phyloP scores from a whole-genome alignment of 2,888 invertebrate species.

The Cantharis lateralis region DNA sequence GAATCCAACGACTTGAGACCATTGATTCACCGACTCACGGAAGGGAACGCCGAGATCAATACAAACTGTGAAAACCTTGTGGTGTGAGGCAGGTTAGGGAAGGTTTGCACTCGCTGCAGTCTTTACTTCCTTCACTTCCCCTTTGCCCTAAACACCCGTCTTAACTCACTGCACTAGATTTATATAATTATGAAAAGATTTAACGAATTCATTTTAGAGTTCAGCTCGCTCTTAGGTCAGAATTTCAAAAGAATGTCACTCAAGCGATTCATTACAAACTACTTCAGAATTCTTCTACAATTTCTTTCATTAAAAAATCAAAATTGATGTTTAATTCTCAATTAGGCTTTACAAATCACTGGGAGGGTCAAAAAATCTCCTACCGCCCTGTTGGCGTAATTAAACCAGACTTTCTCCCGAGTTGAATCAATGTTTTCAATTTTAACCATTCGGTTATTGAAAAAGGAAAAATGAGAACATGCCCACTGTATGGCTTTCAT shows the following conservation, averaged over 20 bases:
- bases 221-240: conserved; percentile 1
- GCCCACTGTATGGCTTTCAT: background rate
- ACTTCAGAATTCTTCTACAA: background rate
- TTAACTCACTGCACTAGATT: conserved; percentile 44
- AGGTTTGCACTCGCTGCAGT: conserved; percentile 53
- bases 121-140: conserved; percentile 47
- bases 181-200: conserved; percentile 37
- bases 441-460: background rate
- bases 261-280: conserved; percentile 2
- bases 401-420: background rate
- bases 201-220: conserved; percentile 2
- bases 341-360: background rate
- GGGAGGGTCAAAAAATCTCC: background rate
- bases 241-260: conserved; percentile 6
- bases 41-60: conserved; percentile 55
- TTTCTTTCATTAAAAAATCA: background rate
- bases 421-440: background rate
- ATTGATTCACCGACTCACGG: conserved; percentile 52
- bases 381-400: background rate
- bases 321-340: background rate
- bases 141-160: conserved; percentile 41
- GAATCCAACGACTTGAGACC: conserved; percentile 52
- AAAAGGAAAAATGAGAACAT: background rate
- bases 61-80: conserved; percentile 53
- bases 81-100: conserved; percentile 57